Percentiles rank a stretch among this genome's conserved stretches.
These are phyloP conservation scores for Neoitamus cyanurus DNA, from an alignment of 2,888 invertebrate genomes.

Conservation along the genomic window DNA sequence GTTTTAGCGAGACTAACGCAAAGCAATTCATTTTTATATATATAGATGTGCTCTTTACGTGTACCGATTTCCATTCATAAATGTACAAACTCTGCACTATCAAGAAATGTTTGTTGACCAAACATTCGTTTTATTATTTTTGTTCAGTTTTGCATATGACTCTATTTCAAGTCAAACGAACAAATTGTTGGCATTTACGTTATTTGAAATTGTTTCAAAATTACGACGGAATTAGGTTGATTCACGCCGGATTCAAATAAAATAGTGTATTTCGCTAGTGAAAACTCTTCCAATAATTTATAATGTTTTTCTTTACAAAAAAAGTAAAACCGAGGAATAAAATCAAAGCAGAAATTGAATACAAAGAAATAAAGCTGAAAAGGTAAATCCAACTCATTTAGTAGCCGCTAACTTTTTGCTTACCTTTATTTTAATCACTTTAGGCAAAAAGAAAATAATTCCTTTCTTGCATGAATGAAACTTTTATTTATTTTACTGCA, in stretches of 20 bases:
- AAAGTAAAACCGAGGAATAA: constrained; percentile 18
- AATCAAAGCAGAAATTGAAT: constrained; percentile 6
- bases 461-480: neutral
- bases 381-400: constrained; percentile 5
- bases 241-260: neutral
- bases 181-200: no score
- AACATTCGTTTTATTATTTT: no score
- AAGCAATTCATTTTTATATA: no score
- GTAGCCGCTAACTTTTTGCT: neutral
- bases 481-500: neutral
- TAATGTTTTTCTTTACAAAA: constrained; percentile 27
- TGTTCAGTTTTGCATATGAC: no score
- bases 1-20: no score
- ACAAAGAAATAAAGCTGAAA: constrained; percentile 17
- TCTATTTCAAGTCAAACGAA: no score
- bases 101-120: no score
- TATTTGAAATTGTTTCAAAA: neutral
- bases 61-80: no score
- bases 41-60: no score
- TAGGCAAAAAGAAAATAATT: neutral
- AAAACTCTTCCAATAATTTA: neutral
- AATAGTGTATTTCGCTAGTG: neutral
- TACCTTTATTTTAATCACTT: neutral
- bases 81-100: no score
- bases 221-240: neutral